Evolutionary conservation across 2,113 vertebrate genomes (phyloP), one percentile per base, ranked within the genome.

Genomic region (Emydocephalus ijimae): DNA sequence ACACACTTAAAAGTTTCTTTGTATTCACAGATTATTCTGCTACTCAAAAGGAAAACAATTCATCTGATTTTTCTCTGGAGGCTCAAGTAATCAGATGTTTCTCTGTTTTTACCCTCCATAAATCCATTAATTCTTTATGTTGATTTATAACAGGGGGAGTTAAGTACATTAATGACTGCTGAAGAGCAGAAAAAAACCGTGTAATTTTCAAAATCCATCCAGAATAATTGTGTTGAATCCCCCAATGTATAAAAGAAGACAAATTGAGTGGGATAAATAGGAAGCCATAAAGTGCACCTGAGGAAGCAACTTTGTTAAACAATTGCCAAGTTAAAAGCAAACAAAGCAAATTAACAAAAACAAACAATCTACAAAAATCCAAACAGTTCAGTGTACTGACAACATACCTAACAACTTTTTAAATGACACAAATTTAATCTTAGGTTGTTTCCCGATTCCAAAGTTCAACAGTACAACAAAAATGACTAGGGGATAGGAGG

Each of bases 101-200:
- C 90, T 94, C 85, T 39, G 93, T 96, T 96, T 96, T 94, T 92
- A 94, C 91, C 96, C 91, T 92, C 81, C 90, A 95, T 91, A 93
- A 94, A 93, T 57, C 91, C 95, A 90, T 59, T 93, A 94, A 59
- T 39, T 93, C 92, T 92, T 96, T 61, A 95, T n/a, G 43, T 92
- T 93, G 89, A 95, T 92, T 97, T 95, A 69, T 89, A 95, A 94
- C 45, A 69, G 87, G 14, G 90, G 12, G 15, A 91, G 52, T 93
- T 93, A 93, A 92, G 48, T 92, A 91, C 90, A 95, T 94, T 95
- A 94, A 93, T 87, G 89, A 91, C 89, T 93, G 90, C 24, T 93
- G 92, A 93, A 88, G 85, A 91, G 39, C 61, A 74, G 64, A 6
- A 34, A 2, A 89, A 81, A 88, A 90, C 87, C 8, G 61, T 5